Base-by-base conservation (phyloP, 2,113 vertebrate genomes). In the Solea senegalensis region DNA sequence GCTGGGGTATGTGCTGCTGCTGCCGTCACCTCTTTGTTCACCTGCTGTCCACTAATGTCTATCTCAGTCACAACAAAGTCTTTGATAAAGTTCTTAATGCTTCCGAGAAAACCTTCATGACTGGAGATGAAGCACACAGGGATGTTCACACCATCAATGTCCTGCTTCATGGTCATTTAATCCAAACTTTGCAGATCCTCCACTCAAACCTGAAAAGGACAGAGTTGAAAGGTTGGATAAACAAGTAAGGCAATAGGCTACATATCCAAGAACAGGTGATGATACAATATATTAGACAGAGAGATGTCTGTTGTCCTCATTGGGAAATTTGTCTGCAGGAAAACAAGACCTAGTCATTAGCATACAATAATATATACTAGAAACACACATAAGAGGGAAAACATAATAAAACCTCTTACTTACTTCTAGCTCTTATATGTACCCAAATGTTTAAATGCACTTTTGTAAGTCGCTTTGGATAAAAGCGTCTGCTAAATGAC, bases 41-140 rank as follows among this genome's bases (percentile, higher is more conserved):
- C 92, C 1, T 76, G 39, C 1, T 74, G 88, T 0, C 93, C 89
- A 0, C 73, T 57, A 3, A 78, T 58, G 87, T 96, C 92, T 14
- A 98, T 95, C 77, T 98, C 97, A 1, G 84, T 95, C 80, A 98
- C 97, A 6, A 96, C 76, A 80, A 98, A 99, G 90, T 98, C 97
- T 56, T 73, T 76, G n/a, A 94, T 92, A 0, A 87, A 92, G 69
- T 88, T 94, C 92, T 98, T 98, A 77, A 98, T 94, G 2, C 85
- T 95, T 10, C 97, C 97, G 2, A 69, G 46, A 84, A 99, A 98
- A 41, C 97, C 97, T 26, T 83, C 46, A 49, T 98, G 97, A 49
- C 85, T 82, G 7, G 89, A 95, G 48, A 96, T 59, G 74, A 94
- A 95, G 76, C 80, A 91, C 0, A 46, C 45, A 46, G 92, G 84